Base-by-base conservation (phyloP, 2,797 vertebrate species). In the Lepidocolaptes lacrymiger region DNA sequence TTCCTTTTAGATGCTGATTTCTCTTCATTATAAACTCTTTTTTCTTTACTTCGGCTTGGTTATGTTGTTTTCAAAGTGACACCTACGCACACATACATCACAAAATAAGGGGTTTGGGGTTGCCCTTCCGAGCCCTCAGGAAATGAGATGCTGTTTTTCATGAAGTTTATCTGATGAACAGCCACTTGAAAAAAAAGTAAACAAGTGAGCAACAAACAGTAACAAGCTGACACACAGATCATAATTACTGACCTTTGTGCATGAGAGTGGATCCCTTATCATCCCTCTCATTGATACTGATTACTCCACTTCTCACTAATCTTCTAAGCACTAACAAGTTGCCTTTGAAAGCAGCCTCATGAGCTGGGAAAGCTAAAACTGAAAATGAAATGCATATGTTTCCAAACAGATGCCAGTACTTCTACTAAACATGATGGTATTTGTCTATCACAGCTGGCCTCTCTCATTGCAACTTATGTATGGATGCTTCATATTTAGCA, bases 351-450 rank as follows among this genome's bases (percentile, higher is more conserved):
- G 98, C 98, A 87, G 98, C 98, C 2, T 69, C 80, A 41, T 98
- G 98, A 85, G 97, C 98, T 80, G 98, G 98, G 95, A 98, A 98
- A 56, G 93, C 97, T 96, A 98, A 93, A 95, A 85, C 98, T 98
- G 87, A 90, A 95, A 96, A 95, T 76, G 15, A 93, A 95, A 93
- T 12, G 89, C 51, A 78, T 7, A 9, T 12, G 48, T 95, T 95
- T 96, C 43, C 62, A 92, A 94, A 37, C 10, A 66, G 36, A 49
- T 61, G 17, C 41, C 46, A 59, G 39, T 26, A 66, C 49, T 54
- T 63, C 62, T 41, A 59, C 49, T 61, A 66, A 69, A 71, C 7
- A 1, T 34, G 34, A 37, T 82, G 17, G 1, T 54, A 46, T 67
- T 67, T 81, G n/a, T 46, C 61, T 77, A 63, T 51, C 63, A 55